These are phyloP conservation scores for Oasisia sp. DNA, from an alignment of 2,888 invertebrate species.

Conservation along the genomic window DNA sequence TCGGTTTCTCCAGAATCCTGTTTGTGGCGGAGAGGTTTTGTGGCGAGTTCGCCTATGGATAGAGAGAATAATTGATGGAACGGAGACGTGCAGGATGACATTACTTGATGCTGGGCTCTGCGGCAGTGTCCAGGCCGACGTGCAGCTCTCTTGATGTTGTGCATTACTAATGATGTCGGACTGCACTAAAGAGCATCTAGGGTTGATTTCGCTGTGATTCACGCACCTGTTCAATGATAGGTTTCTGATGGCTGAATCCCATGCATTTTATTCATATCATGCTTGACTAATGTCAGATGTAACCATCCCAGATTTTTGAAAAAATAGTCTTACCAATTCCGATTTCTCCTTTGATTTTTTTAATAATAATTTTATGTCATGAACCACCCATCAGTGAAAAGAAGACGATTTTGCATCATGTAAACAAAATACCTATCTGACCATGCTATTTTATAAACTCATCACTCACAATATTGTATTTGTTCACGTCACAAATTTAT, in stretches of 20 bases:
- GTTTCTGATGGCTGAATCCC: slow-evolving; percentile 23
- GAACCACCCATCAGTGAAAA: too few relatives aligned
- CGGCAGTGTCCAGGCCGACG: not conserved
- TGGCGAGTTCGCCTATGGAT: not conserved
- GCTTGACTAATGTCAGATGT: slow-evolving; percentile 7
- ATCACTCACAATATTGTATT: too few relatives aligned
- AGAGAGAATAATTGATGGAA: slow-evolving; percentile 7
- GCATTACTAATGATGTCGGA: not conserved
- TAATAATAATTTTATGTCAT: too few relatives aligned
- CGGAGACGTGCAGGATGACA: not conserved
- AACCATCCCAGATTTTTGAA: not conserved
- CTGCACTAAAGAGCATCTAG: not conserved
- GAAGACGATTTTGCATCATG: too few relatives aligned
- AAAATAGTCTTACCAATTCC: not conserved
- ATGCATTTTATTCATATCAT: not conserved
- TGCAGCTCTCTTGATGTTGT: not conserved
- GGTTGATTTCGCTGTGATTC: not conserved
- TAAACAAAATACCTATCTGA: too few relatives aligned
- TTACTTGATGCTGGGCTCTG: not conserved
- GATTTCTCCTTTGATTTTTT: too few relatives aligned
- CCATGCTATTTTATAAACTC: too few relatives aligned
- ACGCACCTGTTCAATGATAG: not conserved
- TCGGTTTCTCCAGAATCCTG: slow-evolving; percentile 9
- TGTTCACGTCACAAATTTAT: not conserved
- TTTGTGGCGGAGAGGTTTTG: not conserved